Percentiles rank a stretch among this genome's conserved stretches.
Conservation (phyloP, 2,113 vertebrate species). For the Forbesichthys papilliferus region DNA sequence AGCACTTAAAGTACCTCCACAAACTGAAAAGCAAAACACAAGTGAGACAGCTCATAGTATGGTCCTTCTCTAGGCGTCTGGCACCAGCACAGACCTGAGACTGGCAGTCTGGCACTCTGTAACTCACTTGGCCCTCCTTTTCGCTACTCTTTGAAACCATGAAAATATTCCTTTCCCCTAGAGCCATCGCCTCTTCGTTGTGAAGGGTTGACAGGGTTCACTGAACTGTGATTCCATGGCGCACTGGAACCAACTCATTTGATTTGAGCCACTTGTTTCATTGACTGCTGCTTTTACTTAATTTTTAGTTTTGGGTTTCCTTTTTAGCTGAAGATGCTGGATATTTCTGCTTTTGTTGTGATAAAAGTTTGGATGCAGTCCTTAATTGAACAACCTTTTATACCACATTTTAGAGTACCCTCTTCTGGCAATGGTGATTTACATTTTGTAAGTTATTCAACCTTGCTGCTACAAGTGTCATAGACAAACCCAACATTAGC, state of each 20-base stretch:
- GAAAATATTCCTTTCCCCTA: not conserved
- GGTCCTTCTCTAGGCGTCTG: not conserved
- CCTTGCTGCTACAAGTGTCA: no score
- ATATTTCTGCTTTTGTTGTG: slow-evolving; percentile 5
- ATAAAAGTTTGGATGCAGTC: not conserved
- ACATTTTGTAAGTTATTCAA: no score
- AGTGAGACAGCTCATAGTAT: slow-evolving; percentile 3
- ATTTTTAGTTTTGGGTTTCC: not conserved
- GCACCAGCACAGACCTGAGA: not conserved
- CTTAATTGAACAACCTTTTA: no score
- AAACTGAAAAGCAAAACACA: slow-evolving; percentile 1
- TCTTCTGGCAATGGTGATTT: no score
- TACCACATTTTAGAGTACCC: no score
- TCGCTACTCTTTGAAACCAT: slow-evolving; percentile 1
- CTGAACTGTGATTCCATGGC: not conserved
- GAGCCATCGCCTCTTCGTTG: not conserved
- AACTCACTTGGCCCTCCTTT: not conserved
- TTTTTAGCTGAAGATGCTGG: slow-evolving; percentile 1
- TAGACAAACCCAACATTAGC: no score
- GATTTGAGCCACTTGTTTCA: slow-evolving; percentile 23
- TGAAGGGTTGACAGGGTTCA: slow-evolving; percentile 6
- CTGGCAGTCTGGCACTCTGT: slow-evolving; percentile 5
- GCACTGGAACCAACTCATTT: slow-evolving; percentile 4
- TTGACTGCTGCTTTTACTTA: not conserved
- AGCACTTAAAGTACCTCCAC: not conserved